A percentile compares a stretch with the other conserved stretches of the same genome.
Evolutionary conservation across 2,113 vertebrate species (phyloP).

Genomic region (Pituophis catenifer): DNA sequence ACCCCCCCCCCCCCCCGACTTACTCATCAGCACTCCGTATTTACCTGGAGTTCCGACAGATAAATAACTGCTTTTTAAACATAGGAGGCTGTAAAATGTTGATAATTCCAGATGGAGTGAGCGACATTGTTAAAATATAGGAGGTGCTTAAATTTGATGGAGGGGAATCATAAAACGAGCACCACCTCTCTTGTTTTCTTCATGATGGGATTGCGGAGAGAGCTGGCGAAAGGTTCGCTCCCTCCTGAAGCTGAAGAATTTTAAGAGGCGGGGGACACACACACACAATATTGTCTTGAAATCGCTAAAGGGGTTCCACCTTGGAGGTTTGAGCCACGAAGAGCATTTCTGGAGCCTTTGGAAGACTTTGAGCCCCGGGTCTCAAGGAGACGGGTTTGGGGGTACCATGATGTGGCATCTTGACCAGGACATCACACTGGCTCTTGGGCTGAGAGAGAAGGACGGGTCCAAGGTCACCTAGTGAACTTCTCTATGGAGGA

Average conservation of each 20-base stretch:
- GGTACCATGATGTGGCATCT: background rate
- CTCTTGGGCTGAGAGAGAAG: background rate
- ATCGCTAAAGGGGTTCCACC: background rate
- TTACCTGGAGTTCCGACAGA: constrained; percentile 7
- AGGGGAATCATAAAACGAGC: constrained; percentile 7
- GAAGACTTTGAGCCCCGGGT: background rate
- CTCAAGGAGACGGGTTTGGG: background rate
- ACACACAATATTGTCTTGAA: background rate
- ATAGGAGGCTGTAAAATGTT: constrained; percentile 19
- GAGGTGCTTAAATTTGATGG: constrained; percentile 22
- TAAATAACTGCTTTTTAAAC: constrained; percentile 20
- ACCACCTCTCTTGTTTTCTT: background rate
- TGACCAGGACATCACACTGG: background rate
- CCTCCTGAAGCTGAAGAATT: background rate
- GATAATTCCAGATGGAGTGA: constrained; percentile 21
- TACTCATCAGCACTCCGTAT: background rate
- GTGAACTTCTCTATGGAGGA: background rate
- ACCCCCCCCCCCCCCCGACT: background rate
- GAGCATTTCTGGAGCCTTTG: background rate
- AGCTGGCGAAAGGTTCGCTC: background rate
- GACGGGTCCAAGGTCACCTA: background rate
- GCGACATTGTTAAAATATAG: constrained; percentile 24
- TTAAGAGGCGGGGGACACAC: background rate
- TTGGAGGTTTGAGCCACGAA: background rate
- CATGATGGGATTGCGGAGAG: background rate